Evolutionary conservation across 2,797 vertebrate species (phyloP).

Genomic region (Gymnocypris eckloni): DNA sequence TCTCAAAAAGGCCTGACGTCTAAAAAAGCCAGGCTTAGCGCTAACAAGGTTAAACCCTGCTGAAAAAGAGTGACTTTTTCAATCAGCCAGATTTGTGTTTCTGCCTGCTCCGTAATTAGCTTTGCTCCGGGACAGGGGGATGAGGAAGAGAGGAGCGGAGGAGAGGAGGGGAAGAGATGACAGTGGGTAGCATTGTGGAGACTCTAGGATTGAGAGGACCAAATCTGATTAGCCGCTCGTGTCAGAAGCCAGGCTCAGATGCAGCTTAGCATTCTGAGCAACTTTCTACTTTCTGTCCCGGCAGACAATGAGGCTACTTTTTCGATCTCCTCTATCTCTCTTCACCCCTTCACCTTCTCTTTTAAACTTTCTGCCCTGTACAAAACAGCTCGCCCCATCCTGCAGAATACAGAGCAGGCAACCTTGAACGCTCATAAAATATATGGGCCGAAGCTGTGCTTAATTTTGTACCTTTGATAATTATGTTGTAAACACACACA

Average conservation of each 20-base stretch:
- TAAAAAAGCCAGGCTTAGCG: conserved; percentile 95
- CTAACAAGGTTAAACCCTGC: conserved; percentile 99
- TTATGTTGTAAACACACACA: neutral
- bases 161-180: conserved; percentile 75
- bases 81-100: conserved; percentile 99
- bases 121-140: conserved; percentile 83
- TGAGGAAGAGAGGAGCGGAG: conserved; percentile 51
- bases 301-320: conserved; percentile 90
- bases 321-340: conserved; percentile 68
- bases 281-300: conserved; percentile 87
- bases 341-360: conserved; percentile 22
- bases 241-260: conserved; percentile 98
- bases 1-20: conserved; percentile 77
- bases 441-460: neutral
- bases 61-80: conserved; percentile 94
- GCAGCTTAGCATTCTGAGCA: conserved; percentile 95
- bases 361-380: conserved; percentile 12
- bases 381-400: neutral
- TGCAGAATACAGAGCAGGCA: neutral
- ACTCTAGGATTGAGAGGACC: conserved; percentile 91
- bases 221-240: conserved; percentile 99
- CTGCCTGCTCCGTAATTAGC: conserved; percentile 99
- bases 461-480: neutral
- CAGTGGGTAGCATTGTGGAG: conserved; percentile 97
- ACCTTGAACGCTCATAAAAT: neutral